Evolutionary conservation across 2,797 vertebrate species (phyloP), one percentile per base, ranked within the genome.

Genomic region (Erethizon dorsatum): DNA sequence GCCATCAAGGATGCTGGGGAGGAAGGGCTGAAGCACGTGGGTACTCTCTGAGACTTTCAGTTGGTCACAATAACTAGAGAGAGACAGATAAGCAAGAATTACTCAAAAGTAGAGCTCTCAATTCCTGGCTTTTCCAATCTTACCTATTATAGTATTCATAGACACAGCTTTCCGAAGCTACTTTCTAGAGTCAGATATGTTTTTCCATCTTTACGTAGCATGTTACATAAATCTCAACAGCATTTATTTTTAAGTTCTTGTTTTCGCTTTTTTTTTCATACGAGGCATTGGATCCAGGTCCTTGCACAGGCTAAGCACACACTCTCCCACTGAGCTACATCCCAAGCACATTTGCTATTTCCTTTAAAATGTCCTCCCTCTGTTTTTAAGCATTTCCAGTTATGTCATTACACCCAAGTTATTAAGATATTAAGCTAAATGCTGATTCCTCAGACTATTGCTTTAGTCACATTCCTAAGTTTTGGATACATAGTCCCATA

Each of bases 21-120:
- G 99, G 98, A 99, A 99, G 18, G 99, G 99, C 98, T 99, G 99
- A 65, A 99, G 98, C 97, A 99, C 99, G 0, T 99, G 99, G 18
- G 99, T 99, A 98, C 99, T 99, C 93, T 99, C 99, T 0, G 99
- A 99, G 96, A 99, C 99, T 98, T 99, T 99, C 98, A 99, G 98
- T 97, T 99, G 99, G 98, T 99, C 99, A 97, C 99, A 99, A 93
- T 99, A 99, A 94, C 99, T 99, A 97, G 82, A 59, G 22, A 52
- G 95, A 91, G 31, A 84, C 4, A 89, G 1, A 65, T 56, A 92
- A 63, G 69, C 52, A 31, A 83, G 59, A 28, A 15, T 86, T 15
- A 83, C 33, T 88, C 31, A 31, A 6, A 92, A 86, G 83, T 5
- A 10, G 73, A 56, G 6, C 6, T 59, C 52, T 33, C 59, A 12